These are phyloP conservation scores for Calliopsis andreniformis DNA, from an alignment of 1,140 invertebrate species.

Conservation along the genomic window DNA sequence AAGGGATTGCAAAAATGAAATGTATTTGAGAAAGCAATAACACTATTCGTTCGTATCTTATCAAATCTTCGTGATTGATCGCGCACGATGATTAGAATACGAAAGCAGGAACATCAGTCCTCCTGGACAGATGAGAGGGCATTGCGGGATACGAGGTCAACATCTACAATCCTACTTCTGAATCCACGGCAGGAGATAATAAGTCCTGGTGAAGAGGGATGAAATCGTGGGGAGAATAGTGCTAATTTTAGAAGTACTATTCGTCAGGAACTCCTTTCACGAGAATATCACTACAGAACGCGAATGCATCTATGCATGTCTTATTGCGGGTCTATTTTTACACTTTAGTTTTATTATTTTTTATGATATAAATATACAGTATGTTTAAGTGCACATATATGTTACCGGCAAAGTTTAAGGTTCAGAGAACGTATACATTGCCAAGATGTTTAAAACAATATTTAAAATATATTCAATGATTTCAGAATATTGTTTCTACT, in stretches of 20 bases:
- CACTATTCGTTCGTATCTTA: background rate
- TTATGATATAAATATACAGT: background rate
- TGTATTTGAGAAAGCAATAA: background rate
- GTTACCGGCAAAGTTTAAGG: too few species aligned
- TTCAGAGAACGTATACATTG: too few species aligned
- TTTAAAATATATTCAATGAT: too few species aligned
- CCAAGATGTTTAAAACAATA: too few species aligned
- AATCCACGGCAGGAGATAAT: slow-evolving; percentile 33
- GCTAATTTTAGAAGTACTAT: slow-evolving; percentile 49
- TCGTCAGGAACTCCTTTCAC: slow-evolving; percentile 11
- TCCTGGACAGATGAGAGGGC: background rate
- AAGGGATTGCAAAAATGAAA: background rate
- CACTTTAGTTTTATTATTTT: background rate
- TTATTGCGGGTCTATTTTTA: background rate
- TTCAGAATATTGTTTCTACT: too few species aligned
- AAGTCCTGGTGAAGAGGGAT: slow-evolving; percentile 33
- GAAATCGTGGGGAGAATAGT: slow-evolving; percentile 30
- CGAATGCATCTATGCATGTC: background rate
- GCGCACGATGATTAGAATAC: background rate
- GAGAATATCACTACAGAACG: background rate
- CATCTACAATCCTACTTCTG: slow-evolving; percentile 25
- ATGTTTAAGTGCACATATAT: too few species aligned
- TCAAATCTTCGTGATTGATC: slow-evolving; percentile 14
- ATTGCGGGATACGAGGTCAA: slow-evolving; percentile 32
- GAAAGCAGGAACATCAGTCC: background rate